These are phyloP conservation scores for Tragelaphus buxtoni DNA, from an alignment of 2,113 vertebrate genomes.

Conservation along the genomic window DNA sequence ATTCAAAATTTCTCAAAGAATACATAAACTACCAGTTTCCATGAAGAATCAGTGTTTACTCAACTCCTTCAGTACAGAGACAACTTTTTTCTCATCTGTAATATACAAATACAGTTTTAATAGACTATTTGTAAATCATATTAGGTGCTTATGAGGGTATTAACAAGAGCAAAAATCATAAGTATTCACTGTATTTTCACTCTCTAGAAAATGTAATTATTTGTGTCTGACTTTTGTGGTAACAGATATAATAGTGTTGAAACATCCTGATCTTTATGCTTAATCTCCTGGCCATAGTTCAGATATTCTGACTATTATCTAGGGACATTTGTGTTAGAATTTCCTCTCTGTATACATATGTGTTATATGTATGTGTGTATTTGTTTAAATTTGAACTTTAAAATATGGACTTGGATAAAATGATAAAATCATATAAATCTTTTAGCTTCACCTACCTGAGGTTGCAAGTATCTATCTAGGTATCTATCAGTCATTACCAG, in stretches of 20 bases:
- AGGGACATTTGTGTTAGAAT: background rate
- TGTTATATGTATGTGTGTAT: background rate
- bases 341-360: background rate
- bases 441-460: background rate
- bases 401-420: conserved; percentile 19
- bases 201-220: background rate
- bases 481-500: background rate
- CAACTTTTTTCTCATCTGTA: background rate
- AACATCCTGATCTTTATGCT: background rate
- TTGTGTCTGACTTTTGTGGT: background rate
- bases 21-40: background rate
- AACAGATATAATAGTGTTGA: background rate
- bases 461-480: background rate
- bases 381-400: conserved; percentile 21
- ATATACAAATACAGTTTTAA: background rate
- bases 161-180: background rate
- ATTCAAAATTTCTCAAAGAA: background rate
- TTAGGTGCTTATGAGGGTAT: background rate
- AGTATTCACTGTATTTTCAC: background rate
- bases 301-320: background rate
- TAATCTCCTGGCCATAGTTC: background rate
- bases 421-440: background rate
- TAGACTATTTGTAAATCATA: background rate
- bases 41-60: background rate
- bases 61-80: background rate